Base-by-base conservation (phyloP, 1,140 invertebrate species). In the Sinella curviseta region DNA sequence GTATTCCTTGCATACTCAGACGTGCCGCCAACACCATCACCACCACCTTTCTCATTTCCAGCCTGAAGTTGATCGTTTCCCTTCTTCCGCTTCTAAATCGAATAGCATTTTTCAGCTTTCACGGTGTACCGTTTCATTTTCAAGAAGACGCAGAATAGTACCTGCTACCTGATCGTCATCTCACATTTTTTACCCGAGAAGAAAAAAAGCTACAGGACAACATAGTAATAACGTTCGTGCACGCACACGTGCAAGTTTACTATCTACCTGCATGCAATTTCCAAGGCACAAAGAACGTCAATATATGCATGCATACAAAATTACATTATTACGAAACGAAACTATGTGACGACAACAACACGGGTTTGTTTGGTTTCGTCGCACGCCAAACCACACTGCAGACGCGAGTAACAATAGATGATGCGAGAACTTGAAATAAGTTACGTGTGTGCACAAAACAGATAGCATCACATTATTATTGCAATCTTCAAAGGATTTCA, bases 101-200 rank as follows among this genome's bases (percentile, higher is more conserved):
- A 80, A 80, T 80, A 77, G 65, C 79, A 80, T 80, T 80, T 80
- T 77, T 80, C 76, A 80, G 76, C 79, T 77, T 77, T 80, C 65
- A 70, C 65, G 31, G 28, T 26, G 57, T 4, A 77, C 77, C 74
- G 70, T 35, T 28, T 30, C 34, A 34, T 36, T 74, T 67, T 67
- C 60, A 8, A 12, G 39, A 48, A 48, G 39, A 8, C 8, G 39
- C 39, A 20, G 20, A 48, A 48, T 20, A 48, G 39, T 12, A 48
- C 8, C 8, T 48, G 39, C 39, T 48, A 48, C 20, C 39, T 12
- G 39, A 48, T 48, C n/a, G n/a, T n/a, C n/a, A n/a, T n/a, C n/a
- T n/a, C n/a, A n/a, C n/a, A n/a, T 54, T 54, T n/a, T 54, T 54
- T 54, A 14, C n/a, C n/a, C n/a, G n/a, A n/a, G n/a, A n/a, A n/a